Conservation (phyloP, 2,888 invertebrate species). For the Pimpla rufipes region DNA sequence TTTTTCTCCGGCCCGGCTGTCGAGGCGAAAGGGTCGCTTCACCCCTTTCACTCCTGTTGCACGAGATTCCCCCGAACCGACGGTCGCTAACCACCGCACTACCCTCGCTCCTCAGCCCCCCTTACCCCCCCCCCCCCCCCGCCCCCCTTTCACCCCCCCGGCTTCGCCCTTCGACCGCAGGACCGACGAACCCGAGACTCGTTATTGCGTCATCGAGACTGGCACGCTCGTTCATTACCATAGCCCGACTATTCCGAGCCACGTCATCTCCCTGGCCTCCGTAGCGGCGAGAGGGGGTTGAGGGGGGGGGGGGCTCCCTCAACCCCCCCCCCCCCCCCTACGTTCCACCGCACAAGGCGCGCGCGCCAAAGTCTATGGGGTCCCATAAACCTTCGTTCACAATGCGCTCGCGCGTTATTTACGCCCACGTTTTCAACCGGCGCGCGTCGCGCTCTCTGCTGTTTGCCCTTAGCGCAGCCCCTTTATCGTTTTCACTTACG, state of each 20-base stretch:
- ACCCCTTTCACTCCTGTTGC: conserved; percentile 33
- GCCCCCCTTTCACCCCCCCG: neutral
- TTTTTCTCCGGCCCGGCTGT: neutral
- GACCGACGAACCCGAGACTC: conserved; percentile 55
- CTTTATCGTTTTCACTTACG: conserved; percentile 32
- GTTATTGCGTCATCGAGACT: conserved; percentile 58
- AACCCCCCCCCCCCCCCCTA: neutral
- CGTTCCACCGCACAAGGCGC: neutral
- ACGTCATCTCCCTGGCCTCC: conserved; percentile 8
- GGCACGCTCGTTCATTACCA: conserved; percentile 29
- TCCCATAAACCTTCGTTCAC: conserved; percentile 51
- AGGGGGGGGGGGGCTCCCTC: no score
- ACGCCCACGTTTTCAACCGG: conserved; percentile 35
- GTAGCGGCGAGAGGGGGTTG: no score
- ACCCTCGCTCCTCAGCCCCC: neutral
- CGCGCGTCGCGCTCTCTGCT: conserved; percentile 38
- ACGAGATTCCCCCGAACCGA: conserved; percentile 18
- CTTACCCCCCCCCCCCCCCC: no score
- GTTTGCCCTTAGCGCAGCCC: conserved; percentile 37
- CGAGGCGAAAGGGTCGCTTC: conserved; percentile 6
- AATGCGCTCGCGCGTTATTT: conserved; percentile 33
- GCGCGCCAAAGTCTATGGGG: neutral
- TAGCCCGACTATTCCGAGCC: conserved; percentile 21
- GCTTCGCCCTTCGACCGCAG: conserved; percentile 51
- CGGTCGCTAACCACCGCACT: neutral